A percentile compares a stretch with the other conserved stretches of the same genome.
phyloP scores from a whole-genome alignment of 2,797 vertebrate species.

The Hozukius guyotensis region DNA sequence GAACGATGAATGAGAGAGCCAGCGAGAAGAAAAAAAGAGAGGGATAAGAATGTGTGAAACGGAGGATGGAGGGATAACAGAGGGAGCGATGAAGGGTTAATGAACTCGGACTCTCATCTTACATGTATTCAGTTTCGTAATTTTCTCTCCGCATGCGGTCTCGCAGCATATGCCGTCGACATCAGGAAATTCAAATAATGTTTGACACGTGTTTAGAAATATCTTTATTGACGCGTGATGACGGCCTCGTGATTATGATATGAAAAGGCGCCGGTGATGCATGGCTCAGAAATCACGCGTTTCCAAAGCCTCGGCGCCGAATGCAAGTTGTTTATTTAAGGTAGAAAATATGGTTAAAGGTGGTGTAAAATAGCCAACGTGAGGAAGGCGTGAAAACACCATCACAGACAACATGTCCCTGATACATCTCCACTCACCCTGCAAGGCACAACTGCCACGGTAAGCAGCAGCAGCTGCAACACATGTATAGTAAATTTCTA shows the following conservation, averaged over 20 bases:
- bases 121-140: conserved; percentile 54
- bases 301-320: background rate
- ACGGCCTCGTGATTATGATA: conserved; percentile 11
- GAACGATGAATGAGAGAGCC: too few species aligned
- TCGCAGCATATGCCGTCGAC: background rate
- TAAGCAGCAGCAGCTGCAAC: conserved; percentile 72
- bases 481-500: conserved; percentile 83
- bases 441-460: conserved; percentile 52
- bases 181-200: conserved; percentile 27
- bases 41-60: conserved; percentile 39
- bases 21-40: conserved; percentile 17
- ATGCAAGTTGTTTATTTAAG: conserved; percentile 26
- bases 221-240: conserved; percentile 28
- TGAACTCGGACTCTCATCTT: conserved; percentile 60
- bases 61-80: conserved; percentile 70
- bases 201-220: conserved; percentile 26
- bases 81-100: conserved; percentile 54
- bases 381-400: conserved; percentile 32
- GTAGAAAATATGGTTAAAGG: conserved; percentile 27
- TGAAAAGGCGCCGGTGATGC: conserved; percentile 7
- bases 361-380: conserved; percentile 32
- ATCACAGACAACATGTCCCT: conserved; percentile 61
- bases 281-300: background rate
- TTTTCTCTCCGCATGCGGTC: conserved; percentile 57
- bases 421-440: conserved; percentile 70